These are phyloP conservation scores for Masnerella sp. DNA, from an alignment of 2,888 invertebrate species.

Conservation along the genomic window DNA sequence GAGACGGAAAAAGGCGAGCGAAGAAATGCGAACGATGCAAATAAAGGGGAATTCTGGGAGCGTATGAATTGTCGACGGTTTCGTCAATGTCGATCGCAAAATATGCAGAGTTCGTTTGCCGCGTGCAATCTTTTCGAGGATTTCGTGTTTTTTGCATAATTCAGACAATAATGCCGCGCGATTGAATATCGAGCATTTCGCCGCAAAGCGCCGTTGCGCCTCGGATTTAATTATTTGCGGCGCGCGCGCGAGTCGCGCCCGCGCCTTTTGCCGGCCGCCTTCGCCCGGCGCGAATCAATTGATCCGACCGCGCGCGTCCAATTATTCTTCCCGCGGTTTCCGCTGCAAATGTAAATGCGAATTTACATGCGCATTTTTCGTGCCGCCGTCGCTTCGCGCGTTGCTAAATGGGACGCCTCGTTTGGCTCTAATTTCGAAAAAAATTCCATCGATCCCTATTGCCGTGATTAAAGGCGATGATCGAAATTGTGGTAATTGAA, in stretches of 20 bases:
- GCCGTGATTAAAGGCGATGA: too few relatives aligned
- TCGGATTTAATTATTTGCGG: too few relatives aligned
- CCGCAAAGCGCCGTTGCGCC: too few relatives aligned
- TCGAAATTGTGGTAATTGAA: too few relatives aligned
- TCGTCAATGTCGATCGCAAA: slow-evolving; percentile 56
- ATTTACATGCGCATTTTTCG: slow-evolving; percentile 1
- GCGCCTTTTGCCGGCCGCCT: too few relatives aligned
- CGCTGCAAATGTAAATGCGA: not conserved
- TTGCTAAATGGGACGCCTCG: too few relatives aligned
- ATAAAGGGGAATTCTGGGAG: slow-evolving; percentile 54
- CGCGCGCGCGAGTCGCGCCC: too few relatives aligned
- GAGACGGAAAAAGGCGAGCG: slow-evolving; percentile 27
- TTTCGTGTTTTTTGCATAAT: slow-evolving; percentile 58
- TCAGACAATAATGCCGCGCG: slow-evolving; percentile 49
- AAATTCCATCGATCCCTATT: too few relatives aligned
- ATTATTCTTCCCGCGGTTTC: not conserved
- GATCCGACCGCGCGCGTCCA: too few relatives aligned
- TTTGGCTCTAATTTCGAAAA: too few relatives aligned
- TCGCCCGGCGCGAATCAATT: too few relatives aligned
- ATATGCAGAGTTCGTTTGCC: slow-evolving; percentile 50
- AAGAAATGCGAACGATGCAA: slow-evolving; percentile 59
- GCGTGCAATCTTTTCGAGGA: slow-evolving; percentile 44
- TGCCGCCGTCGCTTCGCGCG: too few relatives aligned
- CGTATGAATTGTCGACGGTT: slow-evolving; percentile 58
- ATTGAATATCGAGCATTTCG: slow-evolving; percentile 48